Conservation (phyloP, 1,140 invertebrate species). For the Odontomachus brunneus region DNA sequence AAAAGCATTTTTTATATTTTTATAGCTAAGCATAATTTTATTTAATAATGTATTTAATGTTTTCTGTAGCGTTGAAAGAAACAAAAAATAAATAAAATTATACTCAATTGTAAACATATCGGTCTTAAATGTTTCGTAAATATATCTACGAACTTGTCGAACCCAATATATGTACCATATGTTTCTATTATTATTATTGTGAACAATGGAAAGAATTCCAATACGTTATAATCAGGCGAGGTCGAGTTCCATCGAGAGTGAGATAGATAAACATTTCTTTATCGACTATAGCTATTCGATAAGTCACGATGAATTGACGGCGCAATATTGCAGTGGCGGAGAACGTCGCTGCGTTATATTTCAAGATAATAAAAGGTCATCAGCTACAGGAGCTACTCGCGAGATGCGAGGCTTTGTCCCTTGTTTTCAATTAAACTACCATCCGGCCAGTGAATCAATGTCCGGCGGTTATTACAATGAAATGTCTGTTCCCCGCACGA, state of each 20-base stretch:
- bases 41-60: no score
- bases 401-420: slow-evolving; percentile 3
- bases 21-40: no score
- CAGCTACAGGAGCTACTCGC: slow-evolving; percentile 15
- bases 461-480: slow-evolving; percentile 2
- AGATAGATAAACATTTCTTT: slow-evolving; percentile 2
- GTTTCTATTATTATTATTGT: slow-evolving; percentile 9
- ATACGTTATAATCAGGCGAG: slow-evolving; percentile 6
- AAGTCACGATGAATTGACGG: slow-evolving; percentile 7
- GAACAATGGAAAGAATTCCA: not conserved
- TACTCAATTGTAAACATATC: no score
- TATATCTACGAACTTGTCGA: no score
- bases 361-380: slow-evolving; percentile 26
- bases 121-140: no score
- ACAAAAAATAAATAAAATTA: no score
- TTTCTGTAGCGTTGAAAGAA: no score
- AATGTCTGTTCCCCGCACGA: not conserved
- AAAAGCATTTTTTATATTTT: no score
- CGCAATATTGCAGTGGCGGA: not conserved
- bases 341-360: not conserved
- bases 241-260: not conserved
- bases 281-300: slow-evolving; percentile 24
- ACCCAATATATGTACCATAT: no score
- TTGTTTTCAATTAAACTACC: slow-evolving; percentile 37
- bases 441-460: not conserved